These are phyloP conservation scores for Hormaphis cornu DNA, from an alignment of 1,140 invertebrate genomes.

Conservation along the genomic window DNA sequence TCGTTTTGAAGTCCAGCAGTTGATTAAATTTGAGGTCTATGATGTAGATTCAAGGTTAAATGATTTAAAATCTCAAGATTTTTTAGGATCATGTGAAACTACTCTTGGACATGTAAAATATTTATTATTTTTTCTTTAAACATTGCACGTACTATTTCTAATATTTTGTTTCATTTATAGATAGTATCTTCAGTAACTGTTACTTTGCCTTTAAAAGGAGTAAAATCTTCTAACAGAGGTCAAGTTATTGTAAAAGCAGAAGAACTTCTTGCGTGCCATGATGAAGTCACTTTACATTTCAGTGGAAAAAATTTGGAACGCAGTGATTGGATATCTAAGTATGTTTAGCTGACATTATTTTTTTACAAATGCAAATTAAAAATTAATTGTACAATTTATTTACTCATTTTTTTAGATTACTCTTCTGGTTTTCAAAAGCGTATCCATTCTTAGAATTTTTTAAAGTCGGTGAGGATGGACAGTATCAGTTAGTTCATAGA, in stretches of 20 bases:
- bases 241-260: constrained; percentile 46
- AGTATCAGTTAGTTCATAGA: constrained; percentile 42
- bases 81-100: constrained; percentile 47
- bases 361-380: no score
- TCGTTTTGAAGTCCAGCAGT: constrained; percentile 47
- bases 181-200: constrained; percentile 41
- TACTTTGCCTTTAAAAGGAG: constrained; percentile 35
- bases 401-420: constrained; percentile 16
- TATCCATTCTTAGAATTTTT: constrained; percentile 50
- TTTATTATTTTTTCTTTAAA: no score
- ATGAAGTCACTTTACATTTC: constrained; percentile 46
- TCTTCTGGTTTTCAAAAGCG: constrained; percentile 38
- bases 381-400: not conserved
- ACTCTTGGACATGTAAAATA: constrained; percentile 44
- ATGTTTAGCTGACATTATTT: not conserved
- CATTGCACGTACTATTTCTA: not conserved
- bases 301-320: constrained; percentile 40
- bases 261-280: constrained; percentile 46
- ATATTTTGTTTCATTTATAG: constrained; percentile 33
- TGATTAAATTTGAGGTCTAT: constrained; percentile 46
- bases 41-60: constrained; percentile 47
- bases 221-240: constrained; percentile 38
- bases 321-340: constrained; percentile 47
- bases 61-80: constrained; percentile 47
- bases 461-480: constrained; percentile 44